Conservation (phyloP, 2,797 vertebrate species). For the Crax fasciolata region DNA sequence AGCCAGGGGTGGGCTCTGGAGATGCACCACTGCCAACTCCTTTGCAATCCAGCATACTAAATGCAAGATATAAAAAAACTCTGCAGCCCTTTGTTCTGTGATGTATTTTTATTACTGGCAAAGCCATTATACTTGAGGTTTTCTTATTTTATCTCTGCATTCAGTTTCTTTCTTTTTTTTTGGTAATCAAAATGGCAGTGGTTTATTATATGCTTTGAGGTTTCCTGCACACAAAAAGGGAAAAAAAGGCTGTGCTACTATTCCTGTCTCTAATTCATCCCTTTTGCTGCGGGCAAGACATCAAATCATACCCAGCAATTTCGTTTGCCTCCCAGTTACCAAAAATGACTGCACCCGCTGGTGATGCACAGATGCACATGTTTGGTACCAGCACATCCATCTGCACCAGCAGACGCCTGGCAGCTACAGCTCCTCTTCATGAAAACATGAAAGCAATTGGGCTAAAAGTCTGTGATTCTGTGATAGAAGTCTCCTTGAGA, state of each 20-base stretch:
- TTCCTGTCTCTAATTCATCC: conserved; percentile 81
- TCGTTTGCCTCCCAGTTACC: conserved; percentile 73
- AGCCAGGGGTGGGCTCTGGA: conserved; percentile 5
- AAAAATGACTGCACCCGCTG: conserved; percentile 73
- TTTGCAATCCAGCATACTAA: conserved; percentile 29
- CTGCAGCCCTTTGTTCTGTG: conserved; percentile 53
- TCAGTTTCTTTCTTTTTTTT: conserved; percentile 7
- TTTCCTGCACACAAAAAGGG: conserved; percentile 71
- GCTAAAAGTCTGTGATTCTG: background rate
- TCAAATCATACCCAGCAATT: conserved; percentile 81
- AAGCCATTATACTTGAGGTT: conserved; percentile 54
- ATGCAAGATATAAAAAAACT: conserved; percentile 2
- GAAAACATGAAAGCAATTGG: background rate
- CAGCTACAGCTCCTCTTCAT: background rate
- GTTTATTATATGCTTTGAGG: conserved; percentile 80
- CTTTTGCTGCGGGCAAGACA: conserved; percentile 77
- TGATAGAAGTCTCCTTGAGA: background rate
- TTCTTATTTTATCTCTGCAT: conserved; percentile 72
- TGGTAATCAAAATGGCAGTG: conserved; percentile 68
- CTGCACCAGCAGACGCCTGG: conserved; percentile 24
- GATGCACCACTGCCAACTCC: conserved; percentile 14
- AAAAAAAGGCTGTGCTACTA: conserved; percentile 71
- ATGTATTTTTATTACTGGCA: conserved; percentile 65
- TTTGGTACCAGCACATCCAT: conserved; percentile 20
- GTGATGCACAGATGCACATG: conserved; percentile 55